These are phyloP conservation scores for Hepsetus odoe DNA, from an alignment of 2,113 vertebrate species.

Conservation along the genomic window DNA sequence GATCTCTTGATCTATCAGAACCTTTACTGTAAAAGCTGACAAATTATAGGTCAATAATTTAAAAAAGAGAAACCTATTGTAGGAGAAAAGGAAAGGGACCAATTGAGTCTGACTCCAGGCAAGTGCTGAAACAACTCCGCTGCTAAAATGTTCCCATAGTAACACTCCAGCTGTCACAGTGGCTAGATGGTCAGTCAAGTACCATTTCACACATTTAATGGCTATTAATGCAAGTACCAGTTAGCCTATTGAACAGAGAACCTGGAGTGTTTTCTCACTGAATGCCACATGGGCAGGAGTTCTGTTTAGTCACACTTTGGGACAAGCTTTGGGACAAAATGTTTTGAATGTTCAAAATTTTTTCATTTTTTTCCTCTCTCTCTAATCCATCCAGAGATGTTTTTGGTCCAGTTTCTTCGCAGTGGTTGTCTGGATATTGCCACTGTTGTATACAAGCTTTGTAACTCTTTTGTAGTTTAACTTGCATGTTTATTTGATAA, in stretches of 20 bases:
- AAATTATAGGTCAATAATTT: not conserved
- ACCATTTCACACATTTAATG: slow-evolving; percentile 2
- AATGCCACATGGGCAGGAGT: not conserved
- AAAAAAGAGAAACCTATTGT: too few relatives aligned
- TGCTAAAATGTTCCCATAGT: not conserved
- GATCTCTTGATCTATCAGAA: not conserved
- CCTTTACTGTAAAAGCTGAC: not conserved
- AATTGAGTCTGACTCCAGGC: not conserved
- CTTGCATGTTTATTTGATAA: not conserved
- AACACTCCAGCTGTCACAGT: not conserved
- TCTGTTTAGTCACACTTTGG: not conserved
- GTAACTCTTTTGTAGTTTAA: too few relatives aligned
- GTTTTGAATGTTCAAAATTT: slow-evolving; percentile 18
- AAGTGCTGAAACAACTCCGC: not conserved
- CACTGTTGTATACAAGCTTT: too few relatives aligned
- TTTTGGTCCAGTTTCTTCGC: not conserved
- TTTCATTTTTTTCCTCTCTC: not conserved
- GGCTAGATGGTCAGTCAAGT: not conserved
- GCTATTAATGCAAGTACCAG: not conserved
- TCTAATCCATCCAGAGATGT: not conserved
- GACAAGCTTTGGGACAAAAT: not conserved
- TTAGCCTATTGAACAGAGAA: not conserved
- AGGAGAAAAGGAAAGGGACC: not conserved
- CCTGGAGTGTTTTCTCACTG: not conserved
- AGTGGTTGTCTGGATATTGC: too few relatives aligned